These are phyloP conservation scores for Styela plicata DNA, from an alignment of 23 tunicate species.

Conservation along the genomic window DNA sequence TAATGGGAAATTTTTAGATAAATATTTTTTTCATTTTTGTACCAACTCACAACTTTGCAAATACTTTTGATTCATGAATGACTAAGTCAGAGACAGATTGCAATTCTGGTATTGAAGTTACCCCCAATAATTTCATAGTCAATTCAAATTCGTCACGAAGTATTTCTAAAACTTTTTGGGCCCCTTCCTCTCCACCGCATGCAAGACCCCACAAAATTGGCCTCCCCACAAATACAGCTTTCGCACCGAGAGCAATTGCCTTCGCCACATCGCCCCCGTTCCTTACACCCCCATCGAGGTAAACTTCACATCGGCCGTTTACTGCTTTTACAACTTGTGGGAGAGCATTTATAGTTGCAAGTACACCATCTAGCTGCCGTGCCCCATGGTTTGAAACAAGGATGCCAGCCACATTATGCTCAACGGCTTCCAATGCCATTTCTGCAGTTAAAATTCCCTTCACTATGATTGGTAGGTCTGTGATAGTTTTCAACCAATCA, in stretches of 20 bases:
- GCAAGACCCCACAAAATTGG: slow-evolving; percentile 52
- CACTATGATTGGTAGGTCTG: slow-evolving; percentile 55
- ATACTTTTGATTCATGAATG: slow-evolving; percentile 3
- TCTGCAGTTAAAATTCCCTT: slow-evolving; percentile 78
- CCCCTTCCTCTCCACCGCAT: slow-evolving; percentile 53
- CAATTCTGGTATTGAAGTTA: slow-evolving; percentile 8
- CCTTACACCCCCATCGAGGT: slow-evolving; percentile 55
- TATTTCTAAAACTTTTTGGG: slow-evolving; percentile 35
- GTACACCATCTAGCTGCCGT: slow-evolving; percentile 47
- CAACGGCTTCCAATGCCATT: slow-evolving; percentile 52
- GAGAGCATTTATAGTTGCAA: slow-evolving; percentile 54
- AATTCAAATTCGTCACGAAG: slow-evolving; percentile 40
- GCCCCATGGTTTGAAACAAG: slow-evolving; percentile 68
- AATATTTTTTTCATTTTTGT: too few species aligned
- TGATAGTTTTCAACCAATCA: slow-evolving; percentile 69
- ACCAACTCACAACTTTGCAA: background rate
- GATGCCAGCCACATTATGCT: slow-evolving; percentile 46
- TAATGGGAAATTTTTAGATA: too few species aligned
- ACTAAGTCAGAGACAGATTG: slow-evolving; percentile 16
- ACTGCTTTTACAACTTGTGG: slow-evolving; percentile 56
- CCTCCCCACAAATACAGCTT: slow-evolving; percentile 54
- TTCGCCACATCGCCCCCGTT: slow-evolving; percentile 52
- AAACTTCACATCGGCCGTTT: slow-evolving; percentile 46
- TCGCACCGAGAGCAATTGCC: slow-evolving; percentile 61
- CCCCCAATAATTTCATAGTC: slow-evolving; percentile 63